Base-by-base conservation (phyloP, 2,113 vertebrate genomes). In the Tragelaphus strepsiceros region DNA sequence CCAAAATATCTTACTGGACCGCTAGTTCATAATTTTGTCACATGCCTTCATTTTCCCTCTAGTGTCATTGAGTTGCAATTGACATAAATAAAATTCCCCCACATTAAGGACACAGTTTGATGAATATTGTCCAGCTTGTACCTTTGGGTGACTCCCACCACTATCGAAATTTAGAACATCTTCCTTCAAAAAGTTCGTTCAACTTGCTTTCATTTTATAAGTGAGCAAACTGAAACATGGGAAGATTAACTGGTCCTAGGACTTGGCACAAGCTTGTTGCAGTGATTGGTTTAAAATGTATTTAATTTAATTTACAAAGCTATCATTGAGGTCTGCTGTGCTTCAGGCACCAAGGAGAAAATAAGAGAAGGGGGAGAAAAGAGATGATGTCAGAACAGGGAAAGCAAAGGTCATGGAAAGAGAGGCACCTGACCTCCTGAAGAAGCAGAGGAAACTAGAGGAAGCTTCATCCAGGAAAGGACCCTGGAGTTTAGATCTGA, bases 101-200 rank as follows among this genome's bases (percentile, higher is more conserved):
- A 15, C 2, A 1, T 51, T n/a, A 83, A 71, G 24, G 24, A 5
- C 9, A 21, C 24, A n/a, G 3, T 22, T 74, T 22, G n/a, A 32
- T 85, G 43, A 67, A 8, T 81, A 43, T 64, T 64, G 4, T 7
- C 39, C 22, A 28, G 53, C 8, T 53, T 46, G 16, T 43, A 6
- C 5, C 15, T 14, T 49, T 22, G 46, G 39, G 24, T 43, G 32
- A 46, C 22, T 2, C 32, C 10, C 16, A 43, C 19, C 17, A 10
- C 0, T 32, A n/a, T 46, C 1, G 0, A 32, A 28, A 84, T 30
- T 43, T 0, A 89, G 21, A 22, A 14, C 21, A 51, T 7, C 10
- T 56, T 19, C 3, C 28, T 71, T 32, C 39, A 39, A 9, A 95
- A 43, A 24, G 1, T 71, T 28, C 7, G 0, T 2, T 54, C 17